Percentiles rank a stretch among this genome's conserved stretches.
Evolutionary conservation across 2,888 invertebrate genomes (phyloP).

Genomic region (Clistopyga incitator): DNA sequence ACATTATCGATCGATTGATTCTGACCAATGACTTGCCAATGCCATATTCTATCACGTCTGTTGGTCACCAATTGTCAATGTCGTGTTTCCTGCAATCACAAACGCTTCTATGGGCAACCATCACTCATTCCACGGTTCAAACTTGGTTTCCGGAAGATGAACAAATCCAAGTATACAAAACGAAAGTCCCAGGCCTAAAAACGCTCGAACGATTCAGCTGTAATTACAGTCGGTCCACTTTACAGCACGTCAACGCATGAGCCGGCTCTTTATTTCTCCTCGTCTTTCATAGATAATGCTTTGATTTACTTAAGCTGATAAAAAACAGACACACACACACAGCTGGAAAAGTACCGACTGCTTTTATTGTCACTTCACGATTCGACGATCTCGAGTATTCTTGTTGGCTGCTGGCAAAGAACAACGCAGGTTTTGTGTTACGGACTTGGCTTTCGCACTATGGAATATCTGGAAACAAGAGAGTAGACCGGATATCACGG

Average conservation of each 20-base stretch:
- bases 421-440: constrained; percentile 39
- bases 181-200: constrained; percentile 11
- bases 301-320: constrained; percentile 35
- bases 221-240: not conserved
- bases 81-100: too few relatives aligned
- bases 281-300: constrained; percentile 26
- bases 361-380: constrained; percentile 38
- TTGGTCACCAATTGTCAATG: too few relatives aligned
- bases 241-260: constrained; percentile 8
- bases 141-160: not conserved
- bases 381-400: constrained; percentile 20
- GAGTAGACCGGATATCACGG: constrained; percentile 62
- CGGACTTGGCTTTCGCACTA: constrained; percentile 5
- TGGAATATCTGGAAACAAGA: constrained; percentile 39
- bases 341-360: not conserved
- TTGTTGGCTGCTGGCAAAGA: constrained; percentile 6
- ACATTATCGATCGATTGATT: too few relatives aligned
- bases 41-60: too few relatives aligned
- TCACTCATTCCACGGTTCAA: constrained; percentile 16
- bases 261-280: not conserved
- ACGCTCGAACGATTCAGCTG: not conserved
- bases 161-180: constrained; percentile 23
- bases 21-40: too few relatives aligned
- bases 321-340: too few relatives aligned
- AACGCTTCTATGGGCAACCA: too few relatives aligned